Evolutionary conservation across 2,888 invertebrate genomes (phyloP), one percentile per base, ranked within the genome.

Genomic region (Eledone cirrhosa): DNA sequence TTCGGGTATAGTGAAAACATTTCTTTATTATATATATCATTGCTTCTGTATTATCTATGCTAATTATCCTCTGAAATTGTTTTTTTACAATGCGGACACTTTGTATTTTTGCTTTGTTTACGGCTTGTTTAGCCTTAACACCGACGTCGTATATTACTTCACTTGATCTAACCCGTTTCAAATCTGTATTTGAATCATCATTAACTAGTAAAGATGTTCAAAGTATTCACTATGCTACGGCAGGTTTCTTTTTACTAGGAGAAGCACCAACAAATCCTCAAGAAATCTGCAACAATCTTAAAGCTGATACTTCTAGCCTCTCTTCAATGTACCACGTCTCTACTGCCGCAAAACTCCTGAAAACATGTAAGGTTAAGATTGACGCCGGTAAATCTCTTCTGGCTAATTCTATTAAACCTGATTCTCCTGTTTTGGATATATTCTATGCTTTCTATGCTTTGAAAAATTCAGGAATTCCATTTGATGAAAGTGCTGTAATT

Each of bases 401-500:
- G 63, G 92, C 92, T 67, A 90, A 92, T 0, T 89, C 95, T n/a
- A 93, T 94, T 69, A 93, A 93, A 83, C 94, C 94, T 27, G 93
- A 94, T 0, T 93, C 94, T 0, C 92, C 94, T 5, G 92, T 94
- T 48, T 82, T 84, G 29, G 86, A 86, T 78, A 87, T 97, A 48
- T 95, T 94, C 88, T 93, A 94, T 91, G 95, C 95, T 16, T 92
- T 94, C 22, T 94, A 93, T 85, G 92, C 95, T 0, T 91, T 95
- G 77, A 93, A 93, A 83, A 93, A 94, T 48, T 89, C 96, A 0
- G 94, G 94, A 0, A 93, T 94, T 83, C 91, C 90, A 67, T 88
- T 87, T 81, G 88, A 88, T 82, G 85, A 93, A 72, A 92, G 93
- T 33, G 95, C 95, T 89, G 92, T 95, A 31, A 92, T 94, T 1